A percentile compares a stretch with the other conserved stretches of the same genome.
phyloP scores from a whole-genome alignment of 2,888 invertebrate genomes.

The Acrobasis suavella region DNA sequence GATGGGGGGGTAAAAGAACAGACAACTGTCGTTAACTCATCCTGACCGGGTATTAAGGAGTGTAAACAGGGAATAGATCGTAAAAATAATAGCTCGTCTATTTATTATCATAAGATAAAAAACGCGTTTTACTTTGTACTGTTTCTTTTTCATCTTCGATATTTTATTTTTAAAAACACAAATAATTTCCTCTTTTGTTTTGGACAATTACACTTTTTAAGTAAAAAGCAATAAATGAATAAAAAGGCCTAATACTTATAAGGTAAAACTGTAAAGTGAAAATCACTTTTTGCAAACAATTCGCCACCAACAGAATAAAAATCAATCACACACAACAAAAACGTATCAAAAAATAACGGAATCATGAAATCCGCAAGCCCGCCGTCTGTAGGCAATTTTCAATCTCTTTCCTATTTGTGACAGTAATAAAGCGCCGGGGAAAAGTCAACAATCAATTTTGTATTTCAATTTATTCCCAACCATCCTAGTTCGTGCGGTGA shows the following conservation, averaged over 20 bases:
- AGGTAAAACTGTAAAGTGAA: background rate
- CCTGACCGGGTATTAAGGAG: constrained; percentile 63
- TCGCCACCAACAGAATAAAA: constrained; percentile 28
- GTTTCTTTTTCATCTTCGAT: background rate
- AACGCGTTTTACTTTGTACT: constrained; percentile 32
- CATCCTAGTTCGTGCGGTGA: constrained; percentile 80
- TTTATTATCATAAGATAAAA: constrained; percentile 47
- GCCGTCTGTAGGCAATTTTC: constrained; percentile 73
- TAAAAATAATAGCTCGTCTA: constrained; percentile 61
- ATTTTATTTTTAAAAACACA: background rate
- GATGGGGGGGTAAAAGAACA: constrained; percentile 65
- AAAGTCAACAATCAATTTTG: constrained; percentile 83
- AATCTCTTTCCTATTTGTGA: constrained; percentile 81
- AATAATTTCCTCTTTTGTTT: background rate
- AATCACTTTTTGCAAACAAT: background rate
- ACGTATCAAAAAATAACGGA: constrained; percentile 55
- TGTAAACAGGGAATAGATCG: constrained; percentile 69
- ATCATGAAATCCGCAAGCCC: constrained; percentile 59
- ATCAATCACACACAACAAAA: constrained; percentile 45
- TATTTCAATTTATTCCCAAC: constrained; percentile 82
- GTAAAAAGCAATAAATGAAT: too few relatives aligned
- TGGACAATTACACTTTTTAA: too few relatives aligned
- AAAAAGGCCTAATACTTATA: too few relatives aligned
- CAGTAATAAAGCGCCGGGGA: constrained; percentile 81
- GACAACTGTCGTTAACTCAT: constrained; percentile 78